Evolutionary conservation across 2,888 invertebrate species (phyloP).

Genomic region (Synergus itoensis): DNA sequence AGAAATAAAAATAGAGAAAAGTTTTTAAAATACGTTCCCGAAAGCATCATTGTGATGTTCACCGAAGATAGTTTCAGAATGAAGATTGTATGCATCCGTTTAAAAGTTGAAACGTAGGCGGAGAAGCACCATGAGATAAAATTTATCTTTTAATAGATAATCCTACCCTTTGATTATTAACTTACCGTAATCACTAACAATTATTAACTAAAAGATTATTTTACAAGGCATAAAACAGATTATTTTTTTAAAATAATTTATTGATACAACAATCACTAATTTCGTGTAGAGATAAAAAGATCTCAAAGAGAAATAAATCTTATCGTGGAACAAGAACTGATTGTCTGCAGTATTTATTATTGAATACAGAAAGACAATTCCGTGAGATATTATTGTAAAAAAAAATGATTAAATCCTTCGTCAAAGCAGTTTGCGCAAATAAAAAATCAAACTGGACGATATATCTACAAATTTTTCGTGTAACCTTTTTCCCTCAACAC

Average conservation of each 20-base stretch:
- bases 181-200: neutral
- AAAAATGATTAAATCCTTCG: neutral
- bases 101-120: slow-evolving; percentile 46
- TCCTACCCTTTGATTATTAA: neutral
- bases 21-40: slow-evolving; percentile 46
- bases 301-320: neutral
- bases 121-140: slow-evolving; percentile 47
- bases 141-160: slow-evolving; percentile 31
- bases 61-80: slow-evolving; percentile 38
- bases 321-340: neutral
- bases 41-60: slow-evolving; percentile 45
- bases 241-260: slow-evolving; percentile 31
- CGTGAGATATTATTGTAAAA: neutral
- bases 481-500: neutral
- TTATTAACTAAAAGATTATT: neutral
- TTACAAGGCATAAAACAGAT: neutral
- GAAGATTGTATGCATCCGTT: slow-evolving; percentile 19
- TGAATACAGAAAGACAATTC: neutral
- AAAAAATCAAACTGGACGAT: neutral
- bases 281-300: slow-evolving; percentile 25
- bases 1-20: slow-evolving; percentile 46
- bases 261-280: slow-evolving; percentile 36
- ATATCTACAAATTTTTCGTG: neutral
- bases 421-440: neutral
- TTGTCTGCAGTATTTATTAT: neutral